Conservation (phyloP, 2,797 vertebrate genomes). For the Siniperca undulata region DNA sequence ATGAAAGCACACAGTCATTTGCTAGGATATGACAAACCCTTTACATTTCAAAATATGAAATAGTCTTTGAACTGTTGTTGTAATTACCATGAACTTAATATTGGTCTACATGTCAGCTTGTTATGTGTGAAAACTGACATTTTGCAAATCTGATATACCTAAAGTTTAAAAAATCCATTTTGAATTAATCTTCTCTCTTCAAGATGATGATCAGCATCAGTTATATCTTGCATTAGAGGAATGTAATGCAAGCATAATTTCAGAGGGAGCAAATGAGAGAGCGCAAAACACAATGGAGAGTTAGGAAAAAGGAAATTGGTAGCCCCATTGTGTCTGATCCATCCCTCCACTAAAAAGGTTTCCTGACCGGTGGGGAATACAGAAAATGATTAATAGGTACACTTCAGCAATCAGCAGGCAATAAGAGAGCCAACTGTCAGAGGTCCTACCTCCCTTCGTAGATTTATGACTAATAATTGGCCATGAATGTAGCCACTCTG, state of each 20-base stretch:
- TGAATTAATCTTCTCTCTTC: constrained; percentile 6
- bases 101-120: constrained; percentile 8
- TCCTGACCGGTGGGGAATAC: constrained; percentile 55
- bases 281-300: constrained; percentile 34
- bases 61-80: constrained; percentile 32
- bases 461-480: constrained; percentile 78
- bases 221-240: constrained; percentile 6
- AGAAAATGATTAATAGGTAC: constrained; percentile 76
- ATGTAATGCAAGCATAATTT: constrained; percentile 19
- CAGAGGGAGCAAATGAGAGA: constrained; percentile 13
- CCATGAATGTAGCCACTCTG: constrained; percentile 53
- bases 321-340: constrained; percentile 45
- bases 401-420: constrained; percentile 72
- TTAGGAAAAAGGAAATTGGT: constrained; percentile 39
- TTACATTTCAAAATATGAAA: constrained; percentile 46
- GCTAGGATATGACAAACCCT: constrained; percentile 57
- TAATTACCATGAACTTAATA: constrained; percentile 48
- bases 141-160: constrained; percentile 38
- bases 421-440: constrained; percentile 69
- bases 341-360: constrained; percentile 45
- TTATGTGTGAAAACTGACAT: constrained; percentile 27
- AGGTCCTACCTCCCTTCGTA: constrained; percentile 57
- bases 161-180: constrained; percentile 9
- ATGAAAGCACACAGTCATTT: constrained; percentile 27
- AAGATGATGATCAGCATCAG: constrained; percentile 6